Percentiles rank a stretch among this genome's conserved stretches.
phyloP scores from a whole-genome alignment of 1,140 invertebrate genomes.

The Neoseiulus cucumeris region DNA sequence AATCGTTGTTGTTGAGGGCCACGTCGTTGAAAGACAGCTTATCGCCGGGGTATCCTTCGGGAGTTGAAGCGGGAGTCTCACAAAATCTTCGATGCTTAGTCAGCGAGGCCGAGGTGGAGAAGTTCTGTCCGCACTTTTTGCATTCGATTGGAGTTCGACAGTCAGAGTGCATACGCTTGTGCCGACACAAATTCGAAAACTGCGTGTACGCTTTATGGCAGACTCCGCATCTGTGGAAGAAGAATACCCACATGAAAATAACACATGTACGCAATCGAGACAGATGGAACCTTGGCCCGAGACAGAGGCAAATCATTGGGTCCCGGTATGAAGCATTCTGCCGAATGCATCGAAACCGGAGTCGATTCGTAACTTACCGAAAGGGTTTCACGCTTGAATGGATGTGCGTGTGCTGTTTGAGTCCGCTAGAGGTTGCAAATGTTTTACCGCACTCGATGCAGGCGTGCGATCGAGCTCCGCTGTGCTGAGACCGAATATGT shows the following conservation, averaged over 20 bases:
- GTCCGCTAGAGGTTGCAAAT: slow-evolving; percentile 83
- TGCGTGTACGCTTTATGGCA: slow-evolving; percentile 86
- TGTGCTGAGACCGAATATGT: slow-evolving; percentile 65
- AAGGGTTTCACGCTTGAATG: slow-evolving; percentile 97
- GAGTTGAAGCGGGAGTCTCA: slow-evolving; percentile 34
- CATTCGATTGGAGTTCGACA: slow-evolving; percentile 66
- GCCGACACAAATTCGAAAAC: slow-evolving; percentile 96
- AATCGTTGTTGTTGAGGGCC: neutral
- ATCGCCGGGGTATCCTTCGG: slow-evolving; percentile 14
- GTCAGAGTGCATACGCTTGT: slow-evolving; percentile 92
- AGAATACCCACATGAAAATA: too few relatives aligned
- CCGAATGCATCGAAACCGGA: too few relatives aligned
- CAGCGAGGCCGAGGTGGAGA: slow-evolving; percentile 57
- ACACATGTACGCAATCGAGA: too few relatives aligned
- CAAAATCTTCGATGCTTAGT: slow-evolving; percentile 38
- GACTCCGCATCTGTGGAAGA: slow-evolving; percentile 40
- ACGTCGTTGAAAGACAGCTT: neutral
- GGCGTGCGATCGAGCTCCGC: slow-evolving; percentile 50
- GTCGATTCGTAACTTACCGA: slow-evolving; percentile 37
- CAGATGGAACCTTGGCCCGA: too few relatives aligned
- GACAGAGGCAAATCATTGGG: too few relatives aligned
- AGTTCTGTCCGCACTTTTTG: slow-evolving; percentile 71
- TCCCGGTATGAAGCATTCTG: too few relatives aligned
- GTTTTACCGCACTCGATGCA: slow-evolving; percentile 96
- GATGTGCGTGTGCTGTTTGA: slow-evolving; percentile 98